Percentiles rank a stretch among this genome's conserved stretches.
Conservation (phyloP, 2,797 vertebrate genomes). For the Chiloscyllium punctatum region DNA sequence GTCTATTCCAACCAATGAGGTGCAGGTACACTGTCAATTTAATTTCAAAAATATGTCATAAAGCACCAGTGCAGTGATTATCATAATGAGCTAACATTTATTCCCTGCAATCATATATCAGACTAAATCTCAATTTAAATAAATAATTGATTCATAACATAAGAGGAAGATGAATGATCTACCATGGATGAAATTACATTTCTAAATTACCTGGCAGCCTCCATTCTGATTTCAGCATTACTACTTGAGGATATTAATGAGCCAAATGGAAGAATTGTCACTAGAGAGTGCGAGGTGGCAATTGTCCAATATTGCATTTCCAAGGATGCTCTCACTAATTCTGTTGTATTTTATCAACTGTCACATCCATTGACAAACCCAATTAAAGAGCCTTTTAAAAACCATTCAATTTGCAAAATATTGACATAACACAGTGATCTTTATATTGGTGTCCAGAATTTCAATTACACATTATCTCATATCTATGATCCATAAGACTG, state of each 20-base stretch:
- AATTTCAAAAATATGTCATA: background rate
- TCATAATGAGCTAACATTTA: background rate
- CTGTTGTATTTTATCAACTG: background rate
- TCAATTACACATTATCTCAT: background rate
- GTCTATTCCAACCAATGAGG: background rate
- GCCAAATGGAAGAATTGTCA: background rate
- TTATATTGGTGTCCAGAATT: background rate
- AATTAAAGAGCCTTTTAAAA: background rate
- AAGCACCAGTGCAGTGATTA: background rate
- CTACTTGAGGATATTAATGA: background rate
- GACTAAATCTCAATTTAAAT: background rate
- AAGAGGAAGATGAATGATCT: background rate
- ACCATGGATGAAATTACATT: background rate
- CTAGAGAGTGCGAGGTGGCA: background rate
- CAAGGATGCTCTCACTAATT: background rate
- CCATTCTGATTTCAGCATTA: background rate
- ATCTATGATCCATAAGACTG: background rate
- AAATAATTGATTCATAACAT: slow-evolving; percentile 7
- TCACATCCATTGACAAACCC: background rate
- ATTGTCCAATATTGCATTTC: background rate
- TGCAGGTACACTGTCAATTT: background rate
- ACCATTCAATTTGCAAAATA: background rate
- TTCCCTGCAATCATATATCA: background rate
- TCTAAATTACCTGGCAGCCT: background rate
- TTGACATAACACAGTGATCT: background rate